These are phyloP conservation scores for Sorex fumeus DNA, from an alignment of 2,113 vertebrate genomes.

Conservation along the genomic window DNA sequence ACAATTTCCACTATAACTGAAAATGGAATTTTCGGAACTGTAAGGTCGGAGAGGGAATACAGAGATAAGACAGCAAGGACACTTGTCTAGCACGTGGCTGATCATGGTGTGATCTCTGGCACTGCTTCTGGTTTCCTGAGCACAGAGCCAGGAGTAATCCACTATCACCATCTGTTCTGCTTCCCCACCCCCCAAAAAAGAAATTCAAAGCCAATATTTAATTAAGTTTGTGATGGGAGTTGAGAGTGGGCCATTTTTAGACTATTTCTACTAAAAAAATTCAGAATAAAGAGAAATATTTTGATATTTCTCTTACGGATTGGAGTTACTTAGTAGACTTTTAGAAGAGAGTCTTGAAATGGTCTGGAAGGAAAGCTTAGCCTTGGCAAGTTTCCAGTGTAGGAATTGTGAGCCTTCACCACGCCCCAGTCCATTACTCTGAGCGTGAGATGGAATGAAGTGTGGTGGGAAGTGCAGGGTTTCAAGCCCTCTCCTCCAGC, in stretches of 20 bases:
- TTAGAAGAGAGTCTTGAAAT: conserved; percentile 19
- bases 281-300: conserved; percentile 14
- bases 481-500: too few relatives aligned
- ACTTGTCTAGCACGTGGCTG: too few relatives aligned
- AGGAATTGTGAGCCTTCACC: not conserved
- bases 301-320: too few relatives aligned
- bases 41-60: too few relatives aligned
- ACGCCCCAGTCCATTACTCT: not conserved
- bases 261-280: not conserved
- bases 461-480: too few relatives aligned
- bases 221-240: not conserved
- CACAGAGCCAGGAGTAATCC: too few relatives aligned
- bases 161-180: too few relatives aligned
- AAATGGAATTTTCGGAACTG: not conserved
- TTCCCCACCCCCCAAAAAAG: not conserved
- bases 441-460: not conserved
- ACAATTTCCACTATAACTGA: conserved; percentile 19
- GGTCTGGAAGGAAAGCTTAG: not conserved
- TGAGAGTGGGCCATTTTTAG: not conserved
- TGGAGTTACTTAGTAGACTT: not conserved
- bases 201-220: conserved; percentile 3
- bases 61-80: too few relatives aligned
- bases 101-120: too few relatives aligned
- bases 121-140: too few relatives aligned
- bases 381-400: not conserved